A percentile compares a stretch with the other conserved stretches of the same genome.
These are phyloP conservation scores for Drosophila kanekoi DNA, from an alignment of 2,888 invertebrate genomes.

Conservation along the genomic window DNA sequence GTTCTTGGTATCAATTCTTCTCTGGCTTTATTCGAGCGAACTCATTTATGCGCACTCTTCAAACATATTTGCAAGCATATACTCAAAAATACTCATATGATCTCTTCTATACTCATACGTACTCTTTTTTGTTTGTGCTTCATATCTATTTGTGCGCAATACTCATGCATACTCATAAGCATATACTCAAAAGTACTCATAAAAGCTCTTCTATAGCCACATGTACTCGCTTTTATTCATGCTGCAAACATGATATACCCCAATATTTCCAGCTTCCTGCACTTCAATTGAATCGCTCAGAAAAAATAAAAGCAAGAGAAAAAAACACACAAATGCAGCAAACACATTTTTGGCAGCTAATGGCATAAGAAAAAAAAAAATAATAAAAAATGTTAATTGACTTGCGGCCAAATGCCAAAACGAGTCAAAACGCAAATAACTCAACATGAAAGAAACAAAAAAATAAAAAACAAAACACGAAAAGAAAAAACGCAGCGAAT, in stretches of 20 bases:
- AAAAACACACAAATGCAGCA: slow-evolving; percentile 1
- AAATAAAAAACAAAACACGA: slow-evolving; percentile 13
- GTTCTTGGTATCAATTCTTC: no score
- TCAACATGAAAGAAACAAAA: slow-evolving; percentile 40
- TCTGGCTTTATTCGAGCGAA: no score
- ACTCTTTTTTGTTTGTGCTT: no score
- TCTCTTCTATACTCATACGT: no score
- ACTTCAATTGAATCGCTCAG: slow-evolving; percentile 4
- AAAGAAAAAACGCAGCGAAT: slow-evolving; percentile 40
- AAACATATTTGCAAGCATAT: no score
- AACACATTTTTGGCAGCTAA: slow-evolving; percentile 30
- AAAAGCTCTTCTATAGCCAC: neutral
- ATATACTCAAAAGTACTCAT: no score
- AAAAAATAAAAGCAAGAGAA: neutral
- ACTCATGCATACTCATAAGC: no score
- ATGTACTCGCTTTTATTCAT: neutral
- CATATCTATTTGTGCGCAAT: no score
- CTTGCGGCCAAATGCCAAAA: slow-evolving; percentile 68
- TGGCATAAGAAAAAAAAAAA: slow-evolving; percentile 19
- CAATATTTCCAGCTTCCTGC: slow-evolving; percentile 9
- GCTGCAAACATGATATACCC: neutral
- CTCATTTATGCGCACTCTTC: no score
- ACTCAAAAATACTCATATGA: no score
- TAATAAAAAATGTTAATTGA: slow-evolving; percentile 63
- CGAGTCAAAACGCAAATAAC: slow-evolving; percentile 70